phyloP scores from a whole-genome alignment of 2,797 vertebrate species.

The Sebastes diploproa region DNA sequence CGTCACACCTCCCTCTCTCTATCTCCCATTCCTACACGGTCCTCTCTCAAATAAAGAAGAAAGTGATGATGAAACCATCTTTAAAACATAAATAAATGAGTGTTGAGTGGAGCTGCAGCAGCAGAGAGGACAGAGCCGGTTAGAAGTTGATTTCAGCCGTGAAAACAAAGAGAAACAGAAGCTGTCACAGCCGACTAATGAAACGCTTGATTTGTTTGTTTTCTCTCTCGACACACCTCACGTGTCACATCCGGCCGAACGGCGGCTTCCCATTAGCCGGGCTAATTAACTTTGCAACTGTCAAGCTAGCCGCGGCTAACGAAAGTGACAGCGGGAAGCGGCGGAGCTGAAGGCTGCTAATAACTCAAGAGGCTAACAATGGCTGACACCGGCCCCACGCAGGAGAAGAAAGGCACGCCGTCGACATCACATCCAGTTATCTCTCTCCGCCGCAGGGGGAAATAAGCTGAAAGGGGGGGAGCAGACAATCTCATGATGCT shows the following conservation, averaged over 20 bases:
- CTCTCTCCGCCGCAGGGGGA: slow-evolving; percentile 55
- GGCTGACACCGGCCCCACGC: slow-evolving; percentile 88
- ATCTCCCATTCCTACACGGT: rapidly evolving
- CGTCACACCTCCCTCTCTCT: no score
- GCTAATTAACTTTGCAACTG: slow-evolving; percentile 82
- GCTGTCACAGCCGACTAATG: slow-evolving; percentile 77
- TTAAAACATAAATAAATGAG: no score
- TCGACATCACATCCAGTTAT: slow-evolving; percentile 94
- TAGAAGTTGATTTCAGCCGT: slow-evolving; percentile 44
- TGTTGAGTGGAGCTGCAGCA: neutral
- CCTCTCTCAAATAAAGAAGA: no score
- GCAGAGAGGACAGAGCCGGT: neutral
- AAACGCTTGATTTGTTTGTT: slow-evolving; percentile 77
- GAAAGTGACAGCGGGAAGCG: slow-evolving; percentile 88
- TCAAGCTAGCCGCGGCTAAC: slow-evolving; percentile 81
- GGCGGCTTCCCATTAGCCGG: slow-evolving; percentile 85
- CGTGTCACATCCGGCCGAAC: slow-evolving; percentile 85
- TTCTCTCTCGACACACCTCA: slow-evolving; percentile 67
- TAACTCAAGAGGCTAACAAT: slow-evolving; percentile 89
- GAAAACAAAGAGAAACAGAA: slow-evolving; percentile 54
- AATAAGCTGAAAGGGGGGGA: neutral
- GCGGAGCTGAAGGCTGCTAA: slow-evolving; percentile 87
- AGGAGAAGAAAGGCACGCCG: slow-evolving; percentile 85
- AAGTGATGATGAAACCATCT: no score
- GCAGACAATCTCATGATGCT: slow-evolving; percentile 68